Evolutionary conservation across 1,140 invertebrate genomes (phyloP), one percentile per base, ranked within the genome.

Genomic region (Drosophila obscura): DNA sequence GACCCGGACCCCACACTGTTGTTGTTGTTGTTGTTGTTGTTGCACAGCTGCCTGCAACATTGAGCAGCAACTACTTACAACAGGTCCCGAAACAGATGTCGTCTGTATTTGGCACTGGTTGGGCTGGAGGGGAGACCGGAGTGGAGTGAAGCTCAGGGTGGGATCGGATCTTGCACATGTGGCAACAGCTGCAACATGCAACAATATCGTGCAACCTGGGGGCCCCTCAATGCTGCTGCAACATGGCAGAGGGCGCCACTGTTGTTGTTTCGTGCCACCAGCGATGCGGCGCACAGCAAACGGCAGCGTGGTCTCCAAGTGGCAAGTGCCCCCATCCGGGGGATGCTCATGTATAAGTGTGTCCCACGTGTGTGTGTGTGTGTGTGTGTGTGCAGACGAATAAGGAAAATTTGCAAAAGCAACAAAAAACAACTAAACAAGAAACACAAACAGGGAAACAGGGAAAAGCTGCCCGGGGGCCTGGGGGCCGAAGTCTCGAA

Each of bases 201-300:
- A 87, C 81, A 85, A 74, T 80, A 73, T 69, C 55, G 59, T 63
- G 58, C 75, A 74, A 75, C 75, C 79, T 81, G 66, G 71, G 73
- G 73, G 26, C 64, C 35, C 11, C 26, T 19, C 11, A 39, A 13
- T 13, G 39, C 56, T 82, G 82, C 87, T 85, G 87, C 87, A 83
- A 85, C 87, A 90, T 85, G 82, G 88, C 84, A 91, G 84, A 90
- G 89, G 89, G 89, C 89, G 89, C 84, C 83, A 85, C 77, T 90
- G 89, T 91, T 91, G 89, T 91, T 91, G 89, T 91, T 90, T 77
- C 76, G 72, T 91, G 89, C 89, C 89, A 91, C 89, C 83, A 90
- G 72, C 71, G 60, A 85, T 79, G 78, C 79, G 90, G 89, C 90
- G 81, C 73, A 75, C 89, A 90, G 79, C 53, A 90, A 89, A 39